These are phyloP conservation scores for Paraescarpia echinospica DNA, from an alignment of 1,140 invertebrate species.

Conservation along the genomic window DNA sequence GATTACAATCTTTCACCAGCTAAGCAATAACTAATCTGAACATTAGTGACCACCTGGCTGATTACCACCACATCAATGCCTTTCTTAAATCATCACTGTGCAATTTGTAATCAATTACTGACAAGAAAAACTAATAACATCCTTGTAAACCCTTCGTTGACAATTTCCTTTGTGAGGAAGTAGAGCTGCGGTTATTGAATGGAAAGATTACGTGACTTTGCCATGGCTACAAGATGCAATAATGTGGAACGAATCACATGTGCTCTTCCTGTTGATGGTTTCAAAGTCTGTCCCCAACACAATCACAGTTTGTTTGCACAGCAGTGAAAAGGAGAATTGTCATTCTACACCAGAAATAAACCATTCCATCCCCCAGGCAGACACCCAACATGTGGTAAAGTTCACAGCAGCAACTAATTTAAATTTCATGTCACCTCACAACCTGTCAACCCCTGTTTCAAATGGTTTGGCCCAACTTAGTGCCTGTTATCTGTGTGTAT, in stretches of 20 bases:
- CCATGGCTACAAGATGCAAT: background rate
- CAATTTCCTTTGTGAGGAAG: background rate
- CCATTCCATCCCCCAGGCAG: background rate
- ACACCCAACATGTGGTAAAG: background rate
- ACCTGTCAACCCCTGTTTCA: background rate
- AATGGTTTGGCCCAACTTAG: background rate
- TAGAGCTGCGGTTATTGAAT: background rate
- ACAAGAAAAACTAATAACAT: background rate
- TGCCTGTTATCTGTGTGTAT: background rate
- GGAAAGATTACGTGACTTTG: background rate
- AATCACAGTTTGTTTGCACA: slow-evolving; percentile 1
- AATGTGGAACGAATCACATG: background rate
- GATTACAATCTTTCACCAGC: background rate
- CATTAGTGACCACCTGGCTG: background rate
- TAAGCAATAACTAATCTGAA: background rate
- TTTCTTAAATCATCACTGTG: background rate
- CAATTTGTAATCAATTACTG: background rate
- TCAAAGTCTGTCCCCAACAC: background rate
- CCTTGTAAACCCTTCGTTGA: background rate
- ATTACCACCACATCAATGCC: background rate
- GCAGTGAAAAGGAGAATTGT: background rate
- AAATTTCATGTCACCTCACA: background rate
- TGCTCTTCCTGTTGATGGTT: background rate
- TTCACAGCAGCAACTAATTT: background rate
- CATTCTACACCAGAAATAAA: background rate